Evolutionary conservation across 2,113 vertebrate genomes (phyloP).

Genomic region (Tragelaphus buxtoni): DNA sequence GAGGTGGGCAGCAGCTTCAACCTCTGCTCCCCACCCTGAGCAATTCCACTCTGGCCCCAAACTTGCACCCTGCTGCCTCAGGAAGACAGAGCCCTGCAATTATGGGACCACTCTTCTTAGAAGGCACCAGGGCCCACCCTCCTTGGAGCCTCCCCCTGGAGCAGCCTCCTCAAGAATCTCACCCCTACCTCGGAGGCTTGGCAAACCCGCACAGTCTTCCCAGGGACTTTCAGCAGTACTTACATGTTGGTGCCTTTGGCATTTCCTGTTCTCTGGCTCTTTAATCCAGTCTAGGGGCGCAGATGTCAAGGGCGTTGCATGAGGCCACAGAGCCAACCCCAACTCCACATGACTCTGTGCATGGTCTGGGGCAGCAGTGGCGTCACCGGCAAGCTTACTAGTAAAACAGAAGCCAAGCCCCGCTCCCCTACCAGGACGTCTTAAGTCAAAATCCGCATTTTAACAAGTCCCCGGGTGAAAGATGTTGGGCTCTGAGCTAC

Average conservation of each 20-base stretch:
- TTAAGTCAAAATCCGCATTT: not conserved
- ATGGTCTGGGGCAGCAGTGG: not conserved
- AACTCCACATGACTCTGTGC: accelerated
- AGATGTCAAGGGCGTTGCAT: not conserved
- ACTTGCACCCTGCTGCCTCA: not conserved
- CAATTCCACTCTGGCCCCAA: not conserved
- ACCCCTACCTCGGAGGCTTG: not conserved
- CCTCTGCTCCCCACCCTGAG: not conserved
- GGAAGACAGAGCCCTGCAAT: not conserved
- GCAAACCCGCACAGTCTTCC: not conserved
- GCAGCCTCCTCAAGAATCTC: not conserved
- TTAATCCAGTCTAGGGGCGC: not conserved
- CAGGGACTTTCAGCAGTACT: not conserved
- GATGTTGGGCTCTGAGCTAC: not conserved
- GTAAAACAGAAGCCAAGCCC: not conserved
- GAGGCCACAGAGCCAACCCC: not conserved
- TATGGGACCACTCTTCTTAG: not conserved
- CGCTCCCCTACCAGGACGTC: not conserved
- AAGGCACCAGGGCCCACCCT: not conserved
- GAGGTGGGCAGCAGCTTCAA: not conserved
- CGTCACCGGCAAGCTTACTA: not conserved
- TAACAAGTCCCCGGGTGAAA: not conserved
- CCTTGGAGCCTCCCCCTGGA: no score
- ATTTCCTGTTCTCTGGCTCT: not conserved
- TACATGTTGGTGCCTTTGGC: not conserved